phyloP scores from a whole-genome alignment of 2,888 invertebrate species.

The Cinara cedri region DNA sequence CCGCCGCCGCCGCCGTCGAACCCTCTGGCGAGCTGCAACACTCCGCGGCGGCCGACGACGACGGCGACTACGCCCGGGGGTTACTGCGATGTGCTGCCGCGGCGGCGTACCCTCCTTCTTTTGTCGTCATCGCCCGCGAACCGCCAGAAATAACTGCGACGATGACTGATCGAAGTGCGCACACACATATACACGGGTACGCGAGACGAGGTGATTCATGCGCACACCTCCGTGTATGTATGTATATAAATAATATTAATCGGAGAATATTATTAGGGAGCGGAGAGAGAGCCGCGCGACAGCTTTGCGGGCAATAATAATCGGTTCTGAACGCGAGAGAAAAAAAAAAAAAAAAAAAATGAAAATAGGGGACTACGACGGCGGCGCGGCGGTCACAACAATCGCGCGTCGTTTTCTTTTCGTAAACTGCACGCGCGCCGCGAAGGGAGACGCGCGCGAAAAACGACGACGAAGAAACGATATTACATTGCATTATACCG shows the following conservation, averaged over 20 bases:
- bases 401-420: slow-evolving; percentile 51
- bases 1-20: slow-evolving; percentile 7
- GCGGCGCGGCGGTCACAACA: slow-evolving; percentile 35
- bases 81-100: not conserved
- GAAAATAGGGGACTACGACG: not conserved
- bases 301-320: slow-evolving; percentile 57
- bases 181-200: too few relatives aligned
- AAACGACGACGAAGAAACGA: slow-evolving; percentile 52
- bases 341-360: too few relatives aligned
- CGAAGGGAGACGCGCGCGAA: slow-evolving; percentile 26
- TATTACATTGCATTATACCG: slow-evolving; percentile 25
- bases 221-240: slow-evolving; percentile 6
- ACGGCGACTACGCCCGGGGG: too few relatives aligned
- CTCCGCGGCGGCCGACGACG: not conserved
- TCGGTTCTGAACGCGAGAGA: slow-evolving; percentile 2
- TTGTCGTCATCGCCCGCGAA: not conserved
- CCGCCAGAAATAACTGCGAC: not conserved
- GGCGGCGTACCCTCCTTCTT: not conserved
- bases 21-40: not conserved
- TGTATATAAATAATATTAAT: slow-evolving; percentile 41
- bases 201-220: slow-evolving; percentile 51
- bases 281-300: slow-evolving; percentile 24
- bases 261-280: slow-evolving; percentile 49
- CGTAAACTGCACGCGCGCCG: not conserved
- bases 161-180: slow-evolving; percentile 55